Evolutionary conservation across 2,797 vertebrate species (phyloP), one percentile per base, ranked within the genome.

Genomic region (Pangasius krempfi): DNA sequence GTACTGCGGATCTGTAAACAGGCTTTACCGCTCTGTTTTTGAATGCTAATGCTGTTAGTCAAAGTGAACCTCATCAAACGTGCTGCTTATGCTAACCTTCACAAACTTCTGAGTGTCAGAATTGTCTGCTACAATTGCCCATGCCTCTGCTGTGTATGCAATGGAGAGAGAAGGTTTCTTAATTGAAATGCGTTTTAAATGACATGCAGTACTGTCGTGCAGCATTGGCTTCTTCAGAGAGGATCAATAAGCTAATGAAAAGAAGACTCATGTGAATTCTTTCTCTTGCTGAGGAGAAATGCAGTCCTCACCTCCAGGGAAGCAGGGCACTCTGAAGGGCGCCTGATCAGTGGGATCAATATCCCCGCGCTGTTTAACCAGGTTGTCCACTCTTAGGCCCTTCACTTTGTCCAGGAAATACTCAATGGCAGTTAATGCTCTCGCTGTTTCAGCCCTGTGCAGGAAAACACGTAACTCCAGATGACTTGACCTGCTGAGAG

Each of bases 291-390:
- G 68, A 88, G 56, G 37, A 89, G 83, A 84, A 90, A 89, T 89
- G 58, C 78, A 78, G 72, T 86, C 62, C 85, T 91, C 87, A 86
- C 87, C 86, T 89, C 83, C 70, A 85, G 64, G 84, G 85, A 90
- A 88, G 86, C 85, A 62, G 83, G 72, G 80, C 78, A 92, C 89
- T 33, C 91, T 94, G 93, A 95, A 95, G 93, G 94, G 90, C 92
- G 68, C 75, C 89, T 81, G 89, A 88, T 90, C 89, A 82, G 81
- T n/a, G 83, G 92, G 93, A 95, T 93, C 92, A 92, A 95, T 93
- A 91, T 88, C 89, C 86, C 6, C 37, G 44, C 89, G 88, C 90
- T 91, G 86, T 92, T 91, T 91, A 90, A 93, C 90, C 90, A 81
- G 37, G 84, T 91, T 87, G 93, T 85, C 66, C 70, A 86, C 90